Percentiles rank a stretch among this genome's conserved stretches.
phyloP scores from a whole-genome alignment of 1,140 invertebrate species.

The Monochamus saltuarius region DNA sequence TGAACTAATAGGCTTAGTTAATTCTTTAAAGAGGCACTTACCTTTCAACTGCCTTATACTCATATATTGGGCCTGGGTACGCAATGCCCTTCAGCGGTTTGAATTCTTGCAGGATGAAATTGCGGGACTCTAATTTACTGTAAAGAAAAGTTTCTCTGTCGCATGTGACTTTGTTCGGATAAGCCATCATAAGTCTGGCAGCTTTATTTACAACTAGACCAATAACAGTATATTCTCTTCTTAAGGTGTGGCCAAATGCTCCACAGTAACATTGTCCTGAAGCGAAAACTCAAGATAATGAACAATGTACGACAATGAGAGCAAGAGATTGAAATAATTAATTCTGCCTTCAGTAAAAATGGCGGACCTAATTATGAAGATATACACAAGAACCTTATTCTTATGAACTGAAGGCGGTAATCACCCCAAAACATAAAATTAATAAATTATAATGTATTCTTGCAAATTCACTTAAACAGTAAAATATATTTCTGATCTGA shows the following conservation, averaged over 20 bases:
- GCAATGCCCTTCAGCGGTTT: conserved; percentile 66
- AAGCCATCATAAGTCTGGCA: conserved; percentile 71
- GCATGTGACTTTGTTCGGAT: conserved; percentile 65
- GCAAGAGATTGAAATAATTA: no score
- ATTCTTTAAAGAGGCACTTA: no score
- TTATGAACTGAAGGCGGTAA: no score
- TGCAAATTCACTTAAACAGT: no score
- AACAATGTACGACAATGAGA: no score
- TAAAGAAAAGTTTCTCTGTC: conserved; percentile 69
- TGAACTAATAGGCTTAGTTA: no score
- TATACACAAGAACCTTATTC: no score
- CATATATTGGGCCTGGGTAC: conserved; percentile 65
- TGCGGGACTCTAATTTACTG: conserved; percentile 62
- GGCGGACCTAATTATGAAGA: no score
- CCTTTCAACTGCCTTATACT: conserved; percentile 50
- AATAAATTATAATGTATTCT: no score
- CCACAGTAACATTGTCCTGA: conserved; percentile 69
- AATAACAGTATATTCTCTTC: conserved; percentile 77
- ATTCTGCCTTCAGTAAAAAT: no score
- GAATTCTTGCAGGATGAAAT: conserved; percentile 62
- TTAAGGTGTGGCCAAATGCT: conserved; percentile 70
- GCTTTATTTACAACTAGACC: conserved; percentile 75
- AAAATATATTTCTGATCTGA: no score
- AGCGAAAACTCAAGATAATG: conserved; percentile 11
- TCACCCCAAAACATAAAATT: no score